A percentile compares a stretch with the other conserved stretches of the same genome.
phyloP scores from a whole-genome alignment of 2,113 vertebrate species.

The Carettochelys insculpta region DNA sequence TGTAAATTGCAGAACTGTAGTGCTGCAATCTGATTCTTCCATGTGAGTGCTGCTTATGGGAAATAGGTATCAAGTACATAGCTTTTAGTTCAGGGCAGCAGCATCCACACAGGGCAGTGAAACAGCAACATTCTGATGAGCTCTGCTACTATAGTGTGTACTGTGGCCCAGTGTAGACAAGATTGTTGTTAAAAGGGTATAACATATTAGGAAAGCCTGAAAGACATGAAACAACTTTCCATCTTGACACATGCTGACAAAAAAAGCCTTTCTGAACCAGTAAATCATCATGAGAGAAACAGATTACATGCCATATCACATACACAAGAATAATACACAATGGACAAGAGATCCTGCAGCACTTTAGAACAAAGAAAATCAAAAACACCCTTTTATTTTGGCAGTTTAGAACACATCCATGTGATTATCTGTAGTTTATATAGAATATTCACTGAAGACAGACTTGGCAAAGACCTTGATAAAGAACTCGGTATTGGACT shows the following conservation, averaged over 20 bases:
- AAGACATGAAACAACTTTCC: neutral
- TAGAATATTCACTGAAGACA: neutral
- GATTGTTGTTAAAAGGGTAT: neutral
- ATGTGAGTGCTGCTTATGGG: neutral
- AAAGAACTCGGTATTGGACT: neutral
- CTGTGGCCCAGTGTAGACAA: neutral
- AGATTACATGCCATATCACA: neutral
- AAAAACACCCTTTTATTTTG: neutral
- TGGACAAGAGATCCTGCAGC: neutral
- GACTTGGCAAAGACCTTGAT: constrained; percentile 18
- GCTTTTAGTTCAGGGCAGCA: neutral
- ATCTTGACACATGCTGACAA: neutral
- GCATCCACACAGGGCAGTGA: neutral
- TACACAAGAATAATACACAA: constrained; percentile 17
- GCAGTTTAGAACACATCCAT: neutral
- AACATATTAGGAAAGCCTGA: neutral
- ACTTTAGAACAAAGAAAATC: neutral
- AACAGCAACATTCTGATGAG: neutral
- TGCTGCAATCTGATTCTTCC: neutral
- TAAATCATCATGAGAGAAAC: too few relatives aligned
- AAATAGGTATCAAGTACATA: neutral
- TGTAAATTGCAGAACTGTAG: neutral
- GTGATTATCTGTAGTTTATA: neutral
- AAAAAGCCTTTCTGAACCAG: neutral
- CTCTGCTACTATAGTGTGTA: neutral